phyloP scores from a whole-genome alignment of 2,113 vertebrate species.

The Bambusicola thoracicus region DNA sequence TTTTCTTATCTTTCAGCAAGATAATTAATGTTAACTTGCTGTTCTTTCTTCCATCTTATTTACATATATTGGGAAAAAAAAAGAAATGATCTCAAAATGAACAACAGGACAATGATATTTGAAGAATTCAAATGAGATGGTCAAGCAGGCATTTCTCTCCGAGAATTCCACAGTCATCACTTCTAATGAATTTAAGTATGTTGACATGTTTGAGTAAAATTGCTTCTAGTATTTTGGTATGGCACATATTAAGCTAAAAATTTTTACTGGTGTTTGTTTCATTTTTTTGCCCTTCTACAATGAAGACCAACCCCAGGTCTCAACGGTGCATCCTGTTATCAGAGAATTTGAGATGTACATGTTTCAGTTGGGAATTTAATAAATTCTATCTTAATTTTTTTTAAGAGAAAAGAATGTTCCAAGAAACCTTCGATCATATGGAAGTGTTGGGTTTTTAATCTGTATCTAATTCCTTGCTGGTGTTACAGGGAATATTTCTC shows the following conservation, averaged over 20 bases:
- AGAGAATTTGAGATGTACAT: not conserved
- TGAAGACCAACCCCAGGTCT: constrained; percentile 54
- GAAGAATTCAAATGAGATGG: not conserved
- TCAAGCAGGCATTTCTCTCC: constrained; percentile 26
- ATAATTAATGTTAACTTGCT: constrained; percentile 16
- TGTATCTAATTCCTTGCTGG: not conserved
- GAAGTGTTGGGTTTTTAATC: not conserved
- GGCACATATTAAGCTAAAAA: constrained; percentile 53
- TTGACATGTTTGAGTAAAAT: constrained; percentile 31
- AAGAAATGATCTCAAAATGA: not conserved
- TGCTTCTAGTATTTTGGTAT: constrained; percentile 58
- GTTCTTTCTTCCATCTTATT: not conserved
- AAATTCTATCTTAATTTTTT: not conserved
- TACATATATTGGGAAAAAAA: not conserved
- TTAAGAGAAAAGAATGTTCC: not conserved
- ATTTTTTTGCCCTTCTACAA: constrained; percentile 19
- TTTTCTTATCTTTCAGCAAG: constrained; percentile 39
- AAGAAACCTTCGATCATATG: not conserved
- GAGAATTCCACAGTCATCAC: constrained; percentile 32
- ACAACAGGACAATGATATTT: not conserved
- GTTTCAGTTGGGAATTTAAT: not conserved
- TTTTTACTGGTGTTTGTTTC: constrained; percentile 34
- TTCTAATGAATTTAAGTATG: constrained; percentile 57
- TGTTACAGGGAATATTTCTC: not conserved
- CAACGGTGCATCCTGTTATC: constrained; percentile 27